Conservation (phyloP, 2,113 vertebrate species). For the Solea senegalensis region DNA sequence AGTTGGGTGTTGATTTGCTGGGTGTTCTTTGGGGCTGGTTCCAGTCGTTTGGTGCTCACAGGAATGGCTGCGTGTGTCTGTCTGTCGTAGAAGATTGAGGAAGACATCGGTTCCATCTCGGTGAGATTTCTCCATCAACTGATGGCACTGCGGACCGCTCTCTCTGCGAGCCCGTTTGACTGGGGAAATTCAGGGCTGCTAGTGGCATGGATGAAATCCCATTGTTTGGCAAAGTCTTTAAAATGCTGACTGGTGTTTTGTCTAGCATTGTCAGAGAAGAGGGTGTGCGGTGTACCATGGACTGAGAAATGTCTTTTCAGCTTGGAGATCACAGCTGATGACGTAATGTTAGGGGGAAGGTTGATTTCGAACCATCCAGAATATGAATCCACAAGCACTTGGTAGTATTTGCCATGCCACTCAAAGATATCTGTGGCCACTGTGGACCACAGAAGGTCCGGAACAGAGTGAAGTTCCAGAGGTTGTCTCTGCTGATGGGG, state of each 20-base stretch:
- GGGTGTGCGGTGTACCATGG: slow-evolving; percentile 30
- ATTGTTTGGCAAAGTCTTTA: slow-evolving; percentile 16
- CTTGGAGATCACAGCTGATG: slow-evolving; percentile 9
- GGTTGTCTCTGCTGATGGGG: slow-evolving; percentile 30
- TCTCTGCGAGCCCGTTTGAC: slow-evolving; percentile 6
- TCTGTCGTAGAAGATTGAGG: neutral
- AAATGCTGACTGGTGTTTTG: slow-evolving; percentile 30
- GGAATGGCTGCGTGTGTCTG: neutral
- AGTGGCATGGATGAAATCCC: slow-evolving; percentile 24
- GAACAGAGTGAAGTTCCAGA: slow-evolving; percentile 7
- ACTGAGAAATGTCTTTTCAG: slow-evolving; percentile 36
- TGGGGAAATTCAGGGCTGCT: slow-evolving; percentile 28
- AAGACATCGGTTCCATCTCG: neutral
- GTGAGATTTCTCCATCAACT: neutral
- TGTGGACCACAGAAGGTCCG: slow-evolving; percentile 11
- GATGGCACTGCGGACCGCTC: slow-evolving; percentile 2
- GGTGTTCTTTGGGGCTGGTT: neutral
- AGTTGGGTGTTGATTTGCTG: neutral
- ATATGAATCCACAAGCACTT: slow-evolving; percentile 24
- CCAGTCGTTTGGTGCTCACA: neutral
- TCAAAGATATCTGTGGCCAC: slow-evolving; percentile 30
- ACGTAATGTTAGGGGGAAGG: neutral
- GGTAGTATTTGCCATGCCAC: slow-evolving; percentile 12
- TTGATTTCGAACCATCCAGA: slow-evolving; percentile 34
- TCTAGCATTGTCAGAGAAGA: slow-evolving; percentile 20